Conservation (phyloP, 2,113 vertebrate genomes). For the Amphilophus citrinellus region DNA sequence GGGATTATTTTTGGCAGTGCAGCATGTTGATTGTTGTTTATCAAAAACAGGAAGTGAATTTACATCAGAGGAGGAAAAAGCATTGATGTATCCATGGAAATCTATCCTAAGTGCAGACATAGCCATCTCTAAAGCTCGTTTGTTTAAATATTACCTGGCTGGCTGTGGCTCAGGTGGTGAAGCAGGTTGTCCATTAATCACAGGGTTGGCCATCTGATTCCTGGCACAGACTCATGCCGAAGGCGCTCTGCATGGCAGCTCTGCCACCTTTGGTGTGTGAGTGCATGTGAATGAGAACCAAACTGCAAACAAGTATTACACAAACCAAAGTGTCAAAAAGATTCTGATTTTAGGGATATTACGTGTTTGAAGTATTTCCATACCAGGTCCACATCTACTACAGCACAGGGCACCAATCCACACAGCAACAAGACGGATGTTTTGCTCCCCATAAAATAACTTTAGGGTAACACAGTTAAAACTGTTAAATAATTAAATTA, state of each 20-base stretch:
- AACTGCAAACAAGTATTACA: background rate
- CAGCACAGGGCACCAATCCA: background rate
- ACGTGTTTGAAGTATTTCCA: rapidly evolving
- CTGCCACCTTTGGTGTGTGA: background rate
- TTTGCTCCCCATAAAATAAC: too few species aligned
- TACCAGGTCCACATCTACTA: background rate
- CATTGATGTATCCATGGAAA: rapidly evolving
- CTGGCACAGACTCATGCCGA: background rate
- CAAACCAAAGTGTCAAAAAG: background rate
- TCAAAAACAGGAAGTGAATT: too few species aligned
- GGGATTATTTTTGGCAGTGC: background rate
- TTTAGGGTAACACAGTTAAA: too few species aligned
- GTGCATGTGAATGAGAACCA: background rate
- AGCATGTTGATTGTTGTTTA: too few species aligned
- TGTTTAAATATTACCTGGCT: background rate
- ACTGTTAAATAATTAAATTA: background rate
- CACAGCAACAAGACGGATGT: too few species aligned
- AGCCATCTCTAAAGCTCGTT: background rate
- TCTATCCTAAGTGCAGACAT: background rate
- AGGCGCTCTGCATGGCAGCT: background rate
- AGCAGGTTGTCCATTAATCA: background rate
- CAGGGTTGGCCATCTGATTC: background rate
- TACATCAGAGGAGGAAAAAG: background rate
- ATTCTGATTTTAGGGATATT: background rate
- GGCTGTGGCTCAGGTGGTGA: background rate